Evolutionary conservation across 2,113 vertebrate genomes (phyloP).

Genomic region (Lepisosteus osseus): DNA sequence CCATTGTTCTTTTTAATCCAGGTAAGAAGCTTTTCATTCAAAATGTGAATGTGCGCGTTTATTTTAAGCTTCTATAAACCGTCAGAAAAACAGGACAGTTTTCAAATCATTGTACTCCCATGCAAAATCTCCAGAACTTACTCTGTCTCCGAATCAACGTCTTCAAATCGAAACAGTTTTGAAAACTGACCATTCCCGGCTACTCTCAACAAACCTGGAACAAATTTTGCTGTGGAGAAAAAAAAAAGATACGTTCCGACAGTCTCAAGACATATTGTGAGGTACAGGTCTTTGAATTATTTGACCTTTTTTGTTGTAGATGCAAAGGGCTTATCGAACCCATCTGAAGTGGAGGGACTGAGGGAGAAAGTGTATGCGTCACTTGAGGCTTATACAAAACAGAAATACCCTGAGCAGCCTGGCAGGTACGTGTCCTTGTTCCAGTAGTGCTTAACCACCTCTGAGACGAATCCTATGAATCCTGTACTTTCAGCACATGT

Average conservation of each 20-base stretch:
- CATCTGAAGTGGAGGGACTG: constrained; percentile 81
- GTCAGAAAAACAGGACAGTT: too few relatives aligned
- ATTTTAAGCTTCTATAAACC: neutral
- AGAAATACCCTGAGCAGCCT: constrained; percentile 91
- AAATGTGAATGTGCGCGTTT: neutral
- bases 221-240: neutral
- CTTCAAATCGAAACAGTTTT: too few relatives aligned
- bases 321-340: constrained; percentile 91
- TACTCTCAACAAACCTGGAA: neutral
- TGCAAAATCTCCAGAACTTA: too few relatives aligned
- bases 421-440: constrained; percentile 72
- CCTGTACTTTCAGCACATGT: too few relatives aligned
- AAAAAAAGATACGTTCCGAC: neutral
- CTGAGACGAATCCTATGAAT: too few relatives aligned
- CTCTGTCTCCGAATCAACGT: too few relatives aligned
- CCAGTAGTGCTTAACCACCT: too few relatives aligned
- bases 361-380: constrained; percentile 94
- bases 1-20: constrained; percentile 93
- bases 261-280: neutral
- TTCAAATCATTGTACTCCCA: too few relatives aligned
- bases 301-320: constrained; percentile 58
- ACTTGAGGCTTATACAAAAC: constrained; percentile 92
- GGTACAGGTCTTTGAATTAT: neutral
- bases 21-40: constrained; percentile 53
- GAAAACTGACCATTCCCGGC: neutral